A percentile compares a stretch with the other conserved stretches of the same genome.
Evolutionary conservation across 2,888 invertebrate genomes (phyloP).

Genomic region (Eucera pruinosa): DNA sequence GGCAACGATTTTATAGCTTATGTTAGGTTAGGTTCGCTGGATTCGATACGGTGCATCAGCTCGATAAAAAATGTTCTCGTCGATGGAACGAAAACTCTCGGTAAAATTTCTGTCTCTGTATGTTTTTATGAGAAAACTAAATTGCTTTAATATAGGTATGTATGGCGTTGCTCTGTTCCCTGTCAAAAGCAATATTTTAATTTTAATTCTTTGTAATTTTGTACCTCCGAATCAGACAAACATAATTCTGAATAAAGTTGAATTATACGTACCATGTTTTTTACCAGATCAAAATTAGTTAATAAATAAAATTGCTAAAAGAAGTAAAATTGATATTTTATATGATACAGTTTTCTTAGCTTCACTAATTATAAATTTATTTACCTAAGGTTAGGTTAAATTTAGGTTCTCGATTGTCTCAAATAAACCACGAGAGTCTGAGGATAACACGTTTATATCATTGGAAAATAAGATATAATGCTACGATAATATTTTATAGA

Average conservation of each 20-base stretch:
- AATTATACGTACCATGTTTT: too few species aligned
- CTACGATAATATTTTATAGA: too few species aligned
- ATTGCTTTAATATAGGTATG: not conserved
- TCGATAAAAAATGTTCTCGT: not conserved
- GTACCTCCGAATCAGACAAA: not conserved
- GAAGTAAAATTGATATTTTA: too few species aligned
- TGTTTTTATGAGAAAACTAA: not conserved
- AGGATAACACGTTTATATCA: too few species aligned
- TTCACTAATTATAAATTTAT: too few species aligned
- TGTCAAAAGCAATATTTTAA: not conserved
- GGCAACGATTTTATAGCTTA: constrained; percentile 28
- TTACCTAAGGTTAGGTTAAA: too few species aligned
- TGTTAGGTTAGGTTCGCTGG: not conserved
- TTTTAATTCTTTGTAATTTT: not conserved
- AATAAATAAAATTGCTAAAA: too few species aligned
- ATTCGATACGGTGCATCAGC: not conserved
- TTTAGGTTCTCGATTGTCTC: too few species aligned
- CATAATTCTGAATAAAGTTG: not conserved
- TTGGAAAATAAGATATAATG: too few species aligned
- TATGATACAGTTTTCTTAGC: too few species aligned
- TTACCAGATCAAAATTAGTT: too few species aligned
- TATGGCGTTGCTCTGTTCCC: not conserved
- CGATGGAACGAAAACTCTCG: constrained; percentile 1
- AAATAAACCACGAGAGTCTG: too few species aligned
- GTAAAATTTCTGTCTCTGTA: not conserved